These are phyloP conservation scores for Metaphire vulgaris DNA, from an alignment of 1,140 invertebrate genomes.

Conservation along the genomic window DNA sequence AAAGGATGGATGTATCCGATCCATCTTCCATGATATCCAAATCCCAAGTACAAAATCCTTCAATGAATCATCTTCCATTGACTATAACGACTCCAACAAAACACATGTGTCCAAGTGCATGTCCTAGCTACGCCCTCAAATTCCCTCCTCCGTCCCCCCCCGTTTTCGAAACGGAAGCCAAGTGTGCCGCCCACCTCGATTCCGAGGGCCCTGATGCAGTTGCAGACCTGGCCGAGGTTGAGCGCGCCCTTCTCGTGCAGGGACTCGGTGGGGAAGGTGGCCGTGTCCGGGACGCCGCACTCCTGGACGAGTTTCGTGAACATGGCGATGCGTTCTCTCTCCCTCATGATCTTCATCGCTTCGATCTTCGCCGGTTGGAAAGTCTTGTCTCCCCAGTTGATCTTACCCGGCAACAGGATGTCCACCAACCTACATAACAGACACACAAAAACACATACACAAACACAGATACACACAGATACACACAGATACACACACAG, in stretches of 20 bases:
- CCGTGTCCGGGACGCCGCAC: conserved; percentile 25
- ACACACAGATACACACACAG: too few relatives aligned
- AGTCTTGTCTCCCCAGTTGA: conserved; percentile 28
- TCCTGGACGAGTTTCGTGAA: conserved; percentile 28
- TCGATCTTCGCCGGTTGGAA: conserved; percentile 31
- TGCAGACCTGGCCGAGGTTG: conserved; percentile 29
- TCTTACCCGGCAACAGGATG: conserved; percentile 23
- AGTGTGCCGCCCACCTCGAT: conserved; percentile 29
- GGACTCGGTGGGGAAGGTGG: conserved; percentile 28
- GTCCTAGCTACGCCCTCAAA: too few relatives aligned
- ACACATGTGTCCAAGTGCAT: too few relatives aligned
- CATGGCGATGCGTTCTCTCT: conserved; percentile 27
- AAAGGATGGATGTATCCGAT: too few relatives aligned
- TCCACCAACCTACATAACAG: conserved; percentile 19
- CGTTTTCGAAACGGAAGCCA: too few relatives aligned
- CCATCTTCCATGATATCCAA: too few relatives aligned
- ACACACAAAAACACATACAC: too few relatives aligned
- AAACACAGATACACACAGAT: too few relatives aligned
- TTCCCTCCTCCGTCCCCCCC: too few relatives aligned
- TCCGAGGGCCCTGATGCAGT: conserved; percentile 26
- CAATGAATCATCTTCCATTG: too few relatives aligned
- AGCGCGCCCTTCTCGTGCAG: conserved; percentile 27
- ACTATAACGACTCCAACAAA: too few relatives aligned
- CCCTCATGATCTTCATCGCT: conserved; percentile 29
- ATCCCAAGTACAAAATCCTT: too few relatives aligned